A percentile compares a stretch with the other conserved stretches of the same genome.
Conservation (phyloP, 2,797 vertebrate genomes). For the Pseudomugil gertrudae region DNA sequence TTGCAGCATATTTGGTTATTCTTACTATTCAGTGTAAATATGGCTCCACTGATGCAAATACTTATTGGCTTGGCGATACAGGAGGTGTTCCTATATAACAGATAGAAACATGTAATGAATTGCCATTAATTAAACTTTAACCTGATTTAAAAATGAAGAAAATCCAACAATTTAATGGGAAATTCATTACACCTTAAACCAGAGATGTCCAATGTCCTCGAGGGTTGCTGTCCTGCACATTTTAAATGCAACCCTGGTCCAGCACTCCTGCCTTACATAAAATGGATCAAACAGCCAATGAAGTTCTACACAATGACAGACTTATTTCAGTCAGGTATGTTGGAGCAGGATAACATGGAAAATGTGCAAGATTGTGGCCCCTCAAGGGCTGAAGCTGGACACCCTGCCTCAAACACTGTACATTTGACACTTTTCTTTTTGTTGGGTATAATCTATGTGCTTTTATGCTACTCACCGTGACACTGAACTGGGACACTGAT, state of each 20-base stretch:
- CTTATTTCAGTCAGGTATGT: too few relatives aligned
- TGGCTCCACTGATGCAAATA: conserved; percentile 34
- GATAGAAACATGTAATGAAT: conserved; percentile 1
- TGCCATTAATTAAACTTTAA: conserved; percentile 1
- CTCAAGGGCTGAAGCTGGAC: too few relatives aligned
- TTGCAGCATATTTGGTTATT: conserved; percentile 27
- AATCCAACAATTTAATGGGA: background rate
- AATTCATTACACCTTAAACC: background rate
- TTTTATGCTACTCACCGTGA: conserved; percentile 88
- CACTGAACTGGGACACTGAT: conserved; percentile 96
- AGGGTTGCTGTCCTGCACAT: too few relatives aligned
- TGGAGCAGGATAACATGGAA: too few relatives aligned
- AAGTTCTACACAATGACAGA: too few relatives aligned
- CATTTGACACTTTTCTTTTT: conserved; percentile 4
- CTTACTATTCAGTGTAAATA: conserved; percentile 31
- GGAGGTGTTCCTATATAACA: conserved; percentile 6
- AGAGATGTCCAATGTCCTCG: too few relatives aligned
- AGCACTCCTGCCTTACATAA: too few relatives aligned
- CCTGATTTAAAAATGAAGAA: background rate
- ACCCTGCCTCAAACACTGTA: background rate
- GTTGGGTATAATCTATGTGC: background rate
- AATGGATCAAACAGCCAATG: too few relatives aligned
- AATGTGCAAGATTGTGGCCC: too few relatives aligned
- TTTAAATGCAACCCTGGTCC: too few relatives aligned
- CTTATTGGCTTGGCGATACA: background rate